phyloP scores from a whole-genome alignment of 2,888 invertebrate genomes.

The Lithophane socia region DNA sequence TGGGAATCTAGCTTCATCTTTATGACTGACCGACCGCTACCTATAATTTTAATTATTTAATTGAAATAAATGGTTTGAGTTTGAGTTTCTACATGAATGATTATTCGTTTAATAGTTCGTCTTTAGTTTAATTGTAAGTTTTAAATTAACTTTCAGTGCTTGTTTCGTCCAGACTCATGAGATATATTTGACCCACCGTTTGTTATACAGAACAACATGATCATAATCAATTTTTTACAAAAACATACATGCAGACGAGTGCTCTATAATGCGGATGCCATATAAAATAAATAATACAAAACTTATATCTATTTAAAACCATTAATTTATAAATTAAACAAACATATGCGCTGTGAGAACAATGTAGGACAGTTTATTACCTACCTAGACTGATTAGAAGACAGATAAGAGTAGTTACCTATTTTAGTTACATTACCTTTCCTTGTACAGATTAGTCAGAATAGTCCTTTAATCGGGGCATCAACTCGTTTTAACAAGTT shows the following conservation, averaged over 20 bases:
- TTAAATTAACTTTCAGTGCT: neutral
- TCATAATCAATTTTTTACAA: neutral
- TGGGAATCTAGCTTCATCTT: too few species aligned
- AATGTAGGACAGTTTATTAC: conserved; percentile 17
- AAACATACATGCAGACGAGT: neutral
- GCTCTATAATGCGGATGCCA: too few species aligned
- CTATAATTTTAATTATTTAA: too few species aligned
- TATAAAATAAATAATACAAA: neutral
- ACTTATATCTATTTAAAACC: neutral
- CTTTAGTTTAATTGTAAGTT: neutral
- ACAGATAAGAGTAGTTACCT: conserved; percentile 15
- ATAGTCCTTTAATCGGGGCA: conserved; percentile 19
- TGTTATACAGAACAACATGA: neutral
- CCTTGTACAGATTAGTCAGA: conserved; percentile 26
- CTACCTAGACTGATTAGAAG: conserved; percentile 36
- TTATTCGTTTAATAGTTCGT: too few species aligned
- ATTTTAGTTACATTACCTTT: conserved; percentile 22
- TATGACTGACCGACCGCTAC: too few species aligned
- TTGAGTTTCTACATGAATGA: too few species aligned
- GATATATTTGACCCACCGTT: neutral
- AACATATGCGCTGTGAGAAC: neutral
- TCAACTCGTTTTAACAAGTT: conserved; percentile 27
- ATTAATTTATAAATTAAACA: conserved; percentile 1
- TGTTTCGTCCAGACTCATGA: too few species aligned
- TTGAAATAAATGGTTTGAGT: too few species aligned